Base-by-base conservation (phyloP, 2,113 vertebrate species). In the Cyrtonyx montezumae region DNA sequence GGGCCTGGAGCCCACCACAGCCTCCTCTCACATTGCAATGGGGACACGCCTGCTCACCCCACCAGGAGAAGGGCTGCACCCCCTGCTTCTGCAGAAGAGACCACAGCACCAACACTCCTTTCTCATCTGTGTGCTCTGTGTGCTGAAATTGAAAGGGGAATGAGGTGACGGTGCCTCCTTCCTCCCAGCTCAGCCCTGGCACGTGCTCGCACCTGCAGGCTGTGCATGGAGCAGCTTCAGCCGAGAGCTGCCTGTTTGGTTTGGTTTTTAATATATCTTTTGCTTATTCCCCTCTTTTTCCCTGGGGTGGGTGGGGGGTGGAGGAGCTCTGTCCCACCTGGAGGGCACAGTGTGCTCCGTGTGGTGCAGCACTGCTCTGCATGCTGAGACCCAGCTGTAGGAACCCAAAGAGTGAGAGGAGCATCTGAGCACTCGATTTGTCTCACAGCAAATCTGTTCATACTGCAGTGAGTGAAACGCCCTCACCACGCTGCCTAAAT, bases 301-400 rank as follows among this genome's bases (percentile, higher is more conserved):
- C 15, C 55, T 63, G 40, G 40, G 40, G 40, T 40, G 40, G 40
- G 1, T 7, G 30, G 40, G 16, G 23, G 23, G 8, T 28, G 25
- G 40, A 40, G 40, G 40, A 23, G 36, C 1, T 18, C 1, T 0
- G 23, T 9, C 45, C 9, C 28, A 17, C 46, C 8, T 3, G 16
- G 17, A 56, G n/a, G 53, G 46, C 17, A 45, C 0, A 30, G 36
- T 36, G 25, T 7, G n/a, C n/a, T n/a, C n/a, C n/a, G n/a, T n/a
- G n/a, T n/a, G n/a, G n/a, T n/a, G n/a, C 43, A 18, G 37, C n/a
- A 26, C 17, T 36, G 2, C 25, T 9, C 49, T 5, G 22, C 12
- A 3, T 2, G 19, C 45, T 73, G 55, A 55, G 53, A 17, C 10
- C 55, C 6, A 19, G 55, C 32, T 56, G 55, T 32, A 19, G 43